These are phyloP conservation scores for Lytechinus pictus DNA, from an alignment of 35 echinoderm and acorn worm species.

Conservation along the genomic window DNA sequence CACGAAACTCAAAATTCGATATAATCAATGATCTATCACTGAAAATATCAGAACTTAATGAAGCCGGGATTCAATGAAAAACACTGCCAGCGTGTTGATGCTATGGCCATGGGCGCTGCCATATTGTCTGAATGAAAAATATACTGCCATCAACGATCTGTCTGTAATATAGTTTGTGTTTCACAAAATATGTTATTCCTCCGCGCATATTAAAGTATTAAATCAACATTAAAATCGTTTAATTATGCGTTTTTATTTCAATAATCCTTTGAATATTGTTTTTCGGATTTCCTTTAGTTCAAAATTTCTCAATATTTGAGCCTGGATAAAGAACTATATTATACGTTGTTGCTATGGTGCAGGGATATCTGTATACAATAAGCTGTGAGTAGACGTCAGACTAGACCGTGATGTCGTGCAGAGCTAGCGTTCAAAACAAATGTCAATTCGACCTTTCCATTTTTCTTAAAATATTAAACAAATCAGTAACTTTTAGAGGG, in stretches of 20 bases:
- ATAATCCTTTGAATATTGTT: background rate
- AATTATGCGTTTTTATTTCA: background rate
- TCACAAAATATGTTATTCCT: background rate
- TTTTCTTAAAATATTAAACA: background rate
- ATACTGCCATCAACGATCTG: constrained; percentile 18
- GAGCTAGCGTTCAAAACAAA: too few species aligned
- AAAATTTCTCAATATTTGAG: background rate
- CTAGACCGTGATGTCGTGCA: too few species aligned
- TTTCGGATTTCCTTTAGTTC: background rate
- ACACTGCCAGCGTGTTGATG: too few species aligned
- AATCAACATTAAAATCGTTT: too few species aligned
- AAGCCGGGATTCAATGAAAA: too few species aligned
- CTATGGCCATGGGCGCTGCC: constrained; percentile 15
- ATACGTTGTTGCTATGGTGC: background rate
- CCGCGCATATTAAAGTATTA: background rate
- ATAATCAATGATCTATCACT: background rate
- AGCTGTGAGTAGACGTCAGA: background rate
- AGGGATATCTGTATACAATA: constrained; percentile 48
- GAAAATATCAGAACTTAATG: too few species aligned
- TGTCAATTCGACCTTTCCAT: too few species aligned
- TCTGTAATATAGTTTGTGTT: background rate
- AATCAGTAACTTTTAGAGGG: background rate
- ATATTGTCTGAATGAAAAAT: background rate
- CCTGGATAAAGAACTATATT: constrained; percentile 22
- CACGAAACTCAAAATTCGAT: background rate